Percentiles rank a stretch among this genome's conserved stretches.
Evolutionary conservation across 2,113 vertebrate genomes (phyloP).

Genomic region (Mus pahari): DNA sequence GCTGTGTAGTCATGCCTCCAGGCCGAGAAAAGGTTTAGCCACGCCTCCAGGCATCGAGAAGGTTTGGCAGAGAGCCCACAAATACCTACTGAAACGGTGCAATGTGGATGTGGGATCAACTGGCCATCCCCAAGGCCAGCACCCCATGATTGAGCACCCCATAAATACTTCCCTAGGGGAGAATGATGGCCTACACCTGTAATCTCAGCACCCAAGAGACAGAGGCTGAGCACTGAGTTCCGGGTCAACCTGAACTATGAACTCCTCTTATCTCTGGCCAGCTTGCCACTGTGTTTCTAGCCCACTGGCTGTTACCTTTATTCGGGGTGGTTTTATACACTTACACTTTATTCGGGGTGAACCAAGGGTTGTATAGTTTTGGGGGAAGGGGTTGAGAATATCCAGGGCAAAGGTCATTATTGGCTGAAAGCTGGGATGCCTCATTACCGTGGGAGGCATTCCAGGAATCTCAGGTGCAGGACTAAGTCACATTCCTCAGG

Average conservation of each 20-base stretch:
- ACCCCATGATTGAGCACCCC: not conserved
- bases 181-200: not conserved
- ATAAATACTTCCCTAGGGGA: not conserved
- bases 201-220: not conserved
- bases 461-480: too few species aligned
- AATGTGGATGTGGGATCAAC: not conserved
- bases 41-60: too few species aligned
- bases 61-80: not conserved
- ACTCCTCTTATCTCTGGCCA: not conserved
- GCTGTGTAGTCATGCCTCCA: fast-evolving
- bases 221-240: not conserved
- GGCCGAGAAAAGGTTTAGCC: too few species aligned
- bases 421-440: too few species aligned
- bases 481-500: too few species aligned
- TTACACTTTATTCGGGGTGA: too few species aligned
- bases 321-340: too few species aligned
- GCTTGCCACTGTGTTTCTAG: not conserved
- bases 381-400: too few species aligned
- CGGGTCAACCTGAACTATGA: not conserved
- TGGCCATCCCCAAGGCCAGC: too few species aligned
- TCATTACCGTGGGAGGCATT: too few species aligned
- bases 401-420: too few species aligned
- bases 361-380: too few species aligned
- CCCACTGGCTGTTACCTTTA: not conserved
- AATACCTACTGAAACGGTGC: fast-evolving